Conservation (phyloP, 1,140 invertebrate species). For the Trichonephila inaurata region DNA sequence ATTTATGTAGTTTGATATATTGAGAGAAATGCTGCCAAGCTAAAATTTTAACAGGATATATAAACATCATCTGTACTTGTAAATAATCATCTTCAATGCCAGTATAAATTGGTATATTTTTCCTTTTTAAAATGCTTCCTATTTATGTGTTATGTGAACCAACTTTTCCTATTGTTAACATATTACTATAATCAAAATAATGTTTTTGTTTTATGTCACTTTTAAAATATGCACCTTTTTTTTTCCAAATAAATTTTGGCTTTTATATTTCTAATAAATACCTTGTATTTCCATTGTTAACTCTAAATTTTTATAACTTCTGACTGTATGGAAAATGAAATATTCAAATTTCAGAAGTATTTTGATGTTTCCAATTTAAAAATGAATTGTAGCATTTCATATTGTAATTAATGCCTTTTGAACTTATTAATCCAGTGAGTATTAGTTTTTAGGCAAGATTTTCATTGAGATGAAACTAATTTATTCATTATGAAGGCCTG, state of each 20-base stretch:
- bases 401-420: neutral
- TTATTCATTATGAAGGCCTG: conserved; percentile 18
- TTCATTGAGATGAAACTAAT: neutral
- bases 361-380: neutral
- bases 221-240: conserved; percentile 28
- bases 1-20: neutral
- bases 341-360: neutral
- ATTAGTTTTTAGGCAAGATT: neutral
- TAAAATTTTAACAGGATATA: neutral
- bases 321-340: neutral
- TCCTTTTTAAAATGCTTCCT: conserved; percentile 27
- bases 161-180: conserved; percentile 15
- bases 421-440: conserved; percentile 16
- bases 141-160: neutral
- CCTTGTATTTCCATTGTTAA: neutral
- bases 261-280: too few species aligned
- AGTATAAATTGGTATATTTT: neutral
- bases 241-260: neutral
- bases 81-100: conserved; percentile 26
- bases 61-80: neutral
- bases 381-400: neutral
- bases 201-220: conserved; percentile 17
- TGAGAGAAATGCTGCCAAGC: neutral
- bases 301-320: neutral
- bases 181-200: conserved; percentile 6